Conservation (phyloP, 2,113 vertebrate species). For the Cebidichthys violaceus region DNA sequence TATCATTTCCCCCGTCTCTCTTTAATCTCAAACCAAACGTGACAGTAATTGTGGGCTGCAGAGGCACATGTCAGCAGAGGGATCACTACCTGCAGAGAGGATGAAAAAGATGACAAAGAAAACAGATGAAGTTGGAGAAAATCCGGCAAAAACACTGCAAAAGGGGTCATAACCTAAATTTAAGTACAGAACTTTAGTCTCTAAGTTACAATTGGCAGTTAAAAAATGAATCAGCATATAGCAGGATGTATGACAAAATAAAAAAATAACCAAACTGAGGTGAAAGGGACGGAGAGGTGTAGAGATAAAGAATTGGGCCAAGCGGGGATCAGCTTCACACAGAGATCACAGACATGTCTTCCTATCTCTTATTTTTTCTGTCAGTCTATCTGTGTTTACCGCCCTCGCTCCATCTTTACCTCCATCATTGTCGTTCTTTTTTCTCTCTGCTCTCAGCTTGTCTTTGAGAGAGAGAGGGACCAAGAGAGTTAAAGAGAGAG, state of each 20-base stretch:
- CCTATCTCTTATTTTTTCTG: slow-evolving; percentile 4
- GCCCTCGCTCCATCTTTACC: slow-evolving; percentile 58
- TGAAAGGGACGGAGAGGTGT: slow-evolving; percentile 27
- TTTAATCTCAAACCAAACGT: slow-evolving; percentile 49
- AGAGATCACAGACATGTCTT: slow-evolving; percentile 60
- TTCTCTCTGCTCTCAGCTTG: slow-evolving; percentile 33
- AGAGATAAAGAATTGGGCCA: slow-evolving; percentile 72
- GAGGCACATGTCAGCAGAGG: slow-evolving; percentile 59
- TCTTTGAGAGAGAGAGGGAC: slow-evolving; percentile 6
- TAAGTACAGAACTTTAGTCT: slow-evolving; percentile 15
- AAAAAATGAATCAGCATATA: slow-evolving; percentile 12
- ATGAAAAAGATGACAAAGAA: slow-evolving; percentile 42
- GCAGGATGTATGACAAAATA: neutral
- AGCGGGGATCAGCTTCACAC: slow-evolving; percentile 71
- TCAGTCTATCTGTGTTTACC: slow-evolving; percentile 47
- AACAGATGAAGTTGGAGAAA: slow-evolving; percentile 31
- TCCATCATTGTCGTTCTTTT: slow-evolving; percentile 56
- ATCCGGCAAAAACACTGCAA: neutral
- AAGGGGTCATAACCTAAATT: slow-evolving; percentile 37
- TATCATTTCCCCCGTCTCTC: slow-evolving; percentile 44
- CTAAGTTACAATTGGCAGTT: slow-evolving; percentile 12
- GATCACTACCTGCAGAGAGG: slow-evolving; percentile 65
- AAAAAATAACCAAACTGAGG: slow-evolving; percentile 24
- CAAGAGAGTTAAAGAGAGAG: neutral
- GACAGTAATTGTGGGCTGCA: slow-evolving; percentile 68